phyloP scores from a whole-genome alignment of 2,113 vertebrate species.

The Cettia cetti region DNA sequence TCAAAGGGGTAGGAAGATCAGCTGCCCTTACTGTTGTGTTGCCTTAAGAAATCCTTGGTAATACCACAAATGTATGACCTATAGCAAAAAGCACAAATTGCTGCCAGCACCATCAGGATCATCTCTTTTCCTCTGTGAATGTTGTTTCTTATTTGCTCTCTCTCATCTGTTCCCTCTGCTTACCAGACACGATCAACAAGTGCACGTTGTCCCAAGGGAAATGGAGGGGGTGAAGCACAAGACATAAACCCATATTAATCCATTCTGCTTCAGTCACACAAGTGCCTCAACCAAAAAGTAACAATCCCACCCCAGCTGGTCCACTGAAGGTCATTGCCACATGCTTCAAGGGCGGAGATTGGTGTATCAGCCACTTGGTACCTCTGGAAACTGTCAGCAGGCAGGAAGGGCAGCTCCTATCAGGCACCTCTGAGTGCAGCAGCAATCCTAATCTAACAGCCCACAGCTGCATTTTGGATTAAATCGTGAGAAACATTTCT shows the following conservation, averaged over 20 bases:
- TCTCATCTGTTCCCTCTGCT: not conserved
- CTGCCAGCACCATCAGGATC: not conserved
- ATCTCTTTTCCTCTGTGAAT: not conserved
- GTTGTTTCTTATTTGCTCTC: not conserved
- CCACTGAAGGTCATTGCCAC: not conserved
- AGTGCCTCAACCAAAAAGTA: not conserved
- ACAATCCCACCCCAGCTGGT: not conserved
- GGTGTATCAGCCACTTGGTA: not conserved
- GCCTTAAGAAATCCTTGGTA: not conserved
- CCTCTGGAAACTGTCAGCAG: not conserved
- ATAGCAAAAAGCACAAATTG: not conserved
- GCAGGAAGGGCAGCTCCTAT: not conserved
- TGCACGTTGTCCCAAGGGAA: accelerated
- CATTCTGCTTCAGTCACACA: not conserved
- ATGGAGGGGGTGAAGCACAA: not conserved
- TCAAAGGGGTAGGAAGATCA: not conserved
- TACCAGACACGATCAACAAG: not conserved
- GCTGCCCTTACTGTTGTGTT: not conserved
- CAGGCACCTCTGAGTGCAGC: not conserved
- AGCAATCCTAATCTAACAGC: not conserved
- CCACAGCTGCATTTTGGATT: not conserved
- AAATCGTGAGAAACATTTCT: not conserved
- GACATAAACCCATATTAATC: not conserved
- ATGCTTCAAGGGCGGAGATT: not conserved
- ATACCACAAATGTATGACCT: not conserved